Evolutionary conservation across 1,140 invertebrate species (phyloP), one percentile per base, ranked within the genome.

Genomic region (Ips nitidus): DNA sequence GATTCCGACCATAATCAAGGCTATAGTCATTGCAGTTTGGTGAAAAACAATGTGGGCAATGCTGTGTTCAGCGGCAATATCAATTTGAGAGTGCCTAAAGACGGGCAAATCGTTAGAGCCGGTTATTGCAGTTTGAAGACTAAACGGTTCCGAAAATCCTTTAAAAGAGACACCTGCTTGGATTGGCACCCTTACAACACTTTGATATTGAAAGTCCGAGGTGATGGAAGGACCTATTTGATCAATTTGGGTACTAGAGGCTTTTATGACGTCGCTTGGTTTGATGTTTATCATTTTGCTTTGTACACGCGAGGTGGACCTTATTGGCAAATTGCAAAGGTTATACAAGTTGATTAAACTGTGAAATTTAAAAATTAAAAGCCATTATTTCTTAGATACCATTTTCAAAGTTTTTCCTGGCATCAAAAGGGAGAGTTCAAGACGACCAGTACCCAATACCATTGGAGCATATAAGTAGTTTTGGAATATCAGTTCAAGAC

Each of bases 281-380:
- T 94, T 79, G 93, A 98, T 82, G 84, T 91, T 22, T 95, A 90
- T 79, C 84, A 88, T 74, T 98, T 90, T 82, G 84, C 90, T 0
- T 77, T 98, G 0, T 94, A 89, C 78, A 99, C 97, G 0, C 87
- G 94, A 82, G 97, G 97, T 53, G 97, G 97, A 0, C 97, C 97
- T 4, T 97, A 98, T 79, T 98, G 97, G 97, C 96, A 98, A 84
- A 82, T 89, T 66, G 86, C 90, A 1, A 93, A 90, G 84, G 92
- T 94, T 22, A 22, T 22, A 84, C 75, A 73, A 76, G 64, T 69
- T 53, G 1, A 66, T 66, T 56, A 66, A 56, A 22, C 22, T 22
- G 22, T 22, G 0, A 22, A 22, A 0, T 22, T 22, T 22, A 22
- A 22, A 22, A 22, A 22, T 22, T 3, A 50, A 50, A n/a, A 58